Evolutionary conservation across 1,140 invertebrate species (phyloP).

Genomic region (Ptiloglossa arizonensis): DNA sequence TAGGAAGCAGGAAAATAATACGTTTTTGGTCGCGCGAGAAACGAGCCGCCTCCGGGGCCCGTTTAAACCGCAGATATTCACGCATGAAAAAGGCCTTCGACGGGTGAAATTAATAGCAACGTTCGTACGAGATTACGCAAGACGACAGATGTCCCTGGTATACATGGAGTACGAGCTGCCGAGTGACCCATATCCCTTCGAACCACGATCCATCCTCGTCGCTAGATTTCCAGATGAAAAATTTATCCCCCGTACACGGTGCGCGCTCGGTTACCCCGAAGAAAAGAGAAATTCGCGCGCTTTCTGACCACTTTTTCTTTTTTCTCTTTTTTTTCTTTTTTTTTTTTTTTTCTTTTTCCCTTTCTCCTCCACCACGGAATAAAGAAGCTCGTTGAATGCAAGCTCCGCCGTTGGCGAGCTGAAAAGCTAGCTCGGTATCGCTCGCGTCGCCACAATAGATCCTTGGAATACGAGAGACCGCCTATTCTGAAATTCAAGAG

Average conservation of each 20-base stretch:
- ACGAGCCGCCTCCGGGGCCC: not conserved
- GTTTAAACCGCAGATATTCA: slow-evolving; percentile 53
- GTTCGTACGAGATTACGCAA: slow-evolving; percentile 44
- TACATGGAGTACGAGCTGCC: slow-evolving; percentile 26
- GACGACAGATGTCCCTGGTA: slow-evolving; percentile 42
- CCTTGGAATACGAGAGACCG: slow-evolving; percentile 30
- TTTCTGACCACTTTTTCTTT: no score
- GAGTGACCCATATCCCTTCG: slow-evolving; percentile 35
- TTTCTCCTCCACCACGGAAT: no score
- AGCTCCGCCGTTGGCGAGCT: not conserved
- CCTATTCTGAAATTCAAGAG: slow-evolving; percentile 52
- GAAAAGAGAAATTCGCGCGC: no score
- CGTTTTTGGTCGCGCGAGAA: slow-evolving; percentile 31
- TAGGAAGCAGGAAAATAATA: slow-evolving; percentile 50
- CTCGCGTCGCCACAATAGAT: slow-evolving; percentile 8
- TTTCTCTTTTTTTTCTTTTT: no score
- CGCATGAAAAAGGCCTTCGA: slow-evolving; percentile 26
- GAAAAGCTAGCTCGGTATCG: slow-evolving; percentile 11
- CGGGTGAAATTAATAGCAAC: slow-evolving; percentile 51
- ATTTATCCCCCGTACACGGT: no score
- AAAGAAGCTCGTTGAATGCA: not conserved
- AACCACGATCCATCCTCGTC: not conserved
- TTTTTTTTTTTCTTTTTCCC: no score
- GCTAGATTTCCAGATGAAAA: no score
- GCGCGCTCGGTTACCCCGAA: no score